Percentiles rank a stretch among this genome's conserved stretches.
phyloP scores from a whole-genome alignment of 2,113 vertebrate species.

The Dolichotis patagonum region DNA sequence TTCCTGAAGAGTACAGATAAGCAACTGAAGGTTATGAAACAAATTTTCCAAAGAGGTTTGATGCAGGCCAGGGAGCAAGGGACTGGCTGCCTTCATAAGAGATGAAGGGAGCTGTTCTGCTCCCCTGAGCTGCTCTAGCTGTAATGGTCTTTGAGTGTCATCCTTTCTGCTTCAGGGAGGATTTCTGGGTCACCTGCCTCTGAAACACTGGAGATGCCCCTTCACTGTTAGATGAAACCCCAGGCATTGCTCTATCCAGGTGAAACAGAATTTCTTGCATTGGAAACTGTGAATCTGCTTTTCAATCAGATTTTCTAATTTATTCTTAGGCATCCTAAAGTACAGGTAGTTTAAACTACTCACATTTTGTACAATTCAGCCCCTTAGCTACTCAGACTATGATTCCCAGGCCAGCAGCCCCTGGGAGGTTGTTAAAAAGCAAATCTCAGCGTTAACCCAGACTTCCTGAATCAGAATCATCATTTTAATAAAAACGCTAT shows the following conservation, averaged over 20 bases:
- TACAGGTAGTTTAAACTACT: not conserved
- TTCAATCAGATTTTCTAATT: not conserved
- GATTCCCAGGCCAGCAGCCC: not conserved
- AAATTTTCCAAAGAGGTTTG: not conserved
- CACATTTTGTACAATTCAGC: not conserved
- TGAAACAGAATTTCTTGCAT: not conserved
- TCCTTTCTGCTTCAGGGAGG: not conserved
- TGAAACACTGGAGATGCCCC: not conserved
- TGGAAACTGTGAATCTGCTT: not conserved
- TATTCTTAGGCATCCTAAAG: not conserved
- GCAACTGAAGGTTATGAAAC: not conserved
- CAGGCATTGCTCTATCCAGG: not conserved
- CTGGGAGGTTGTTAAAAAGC: not conserved
- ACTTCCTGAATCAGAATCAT: slow-evolving; percentile 9
- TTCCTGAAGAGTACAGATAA: not conserved
- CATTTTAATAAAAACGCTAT: not conserved
- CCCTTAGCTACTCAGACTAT: not conserved
- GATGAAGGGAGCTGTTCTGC: not conserved
- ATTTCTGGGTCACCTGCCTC: not conserved
- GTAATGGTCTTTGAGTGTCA: not conserved
- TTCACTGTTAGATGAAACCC: not conserved
- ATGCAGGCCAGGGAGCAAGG: not conserved
- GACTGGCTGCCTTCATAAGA: not conserved
- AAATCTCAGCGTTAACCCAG: not conserved
- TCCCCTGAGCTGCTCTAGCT: not conserved